Evolutionary conservation across 2,797 vertebrate genomes (phyloP).

Genomic region (Taenioides sp.): DNA sequence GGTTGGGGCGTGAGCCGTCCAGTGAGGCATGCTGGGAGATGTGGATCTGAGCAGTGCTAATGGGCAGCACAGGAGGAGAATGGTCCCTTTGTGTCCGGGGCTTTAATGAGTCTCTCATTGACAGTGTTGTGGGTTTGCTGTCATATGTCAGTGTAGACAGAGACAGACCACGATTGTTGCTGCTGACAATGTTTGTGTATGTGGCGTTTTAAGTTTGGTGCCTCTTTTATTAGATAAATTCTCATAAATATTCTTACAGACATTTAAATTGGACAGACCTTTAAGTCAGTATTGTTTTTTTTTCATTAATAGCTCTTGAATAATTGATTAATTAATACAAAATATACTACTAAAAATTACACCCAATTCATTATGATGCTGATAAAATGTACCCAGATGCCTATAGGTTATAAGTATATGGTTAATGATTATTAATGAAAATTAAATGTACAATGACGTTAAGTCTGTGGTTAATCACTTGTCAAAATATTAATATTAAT

Average conservation of each 20-base stretch:
- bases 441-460: too few species aligned
- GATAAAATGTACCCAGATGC: too few species aligned
- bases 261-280: neutral
- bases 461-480: too few species aligned
- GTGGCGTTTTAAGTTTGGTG: constrained; percentile 24
- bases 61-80: constrained; percentile 58
- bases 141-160: constrained; percentile 41
- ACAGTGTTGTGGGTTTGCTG: constrained; percentile 24
- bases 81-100: constrained; percentile 67
- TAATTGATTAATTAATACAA: too few species aligned
- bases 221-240: constrained; percentile 38
- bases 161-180: constrained; percentile 55
- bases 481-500: too few species aligned
- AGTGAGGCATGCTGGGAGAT: constrained; percentile 21
- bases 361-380: too few species aligned
- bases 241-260: constrained; percentile 8
- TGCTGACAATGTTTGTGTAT: constrained; percentile 52
- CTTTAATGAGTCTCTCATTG: constrained; percentile 72
- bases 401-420: too few species aligned
- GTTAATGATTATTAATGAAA: too few species aligned
- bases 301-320: too few species aligned
- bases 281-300: too few species aligned
- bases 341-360: too few species aligned
- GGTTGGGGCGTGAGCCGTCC: constrained; percentile 14
- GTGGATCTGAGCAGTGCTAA: constrained; percentile 45